phyloP scores from a whole-genome alignment of 2,888 invertebrate genomes.

The Druceiella hillmani region DNA sequence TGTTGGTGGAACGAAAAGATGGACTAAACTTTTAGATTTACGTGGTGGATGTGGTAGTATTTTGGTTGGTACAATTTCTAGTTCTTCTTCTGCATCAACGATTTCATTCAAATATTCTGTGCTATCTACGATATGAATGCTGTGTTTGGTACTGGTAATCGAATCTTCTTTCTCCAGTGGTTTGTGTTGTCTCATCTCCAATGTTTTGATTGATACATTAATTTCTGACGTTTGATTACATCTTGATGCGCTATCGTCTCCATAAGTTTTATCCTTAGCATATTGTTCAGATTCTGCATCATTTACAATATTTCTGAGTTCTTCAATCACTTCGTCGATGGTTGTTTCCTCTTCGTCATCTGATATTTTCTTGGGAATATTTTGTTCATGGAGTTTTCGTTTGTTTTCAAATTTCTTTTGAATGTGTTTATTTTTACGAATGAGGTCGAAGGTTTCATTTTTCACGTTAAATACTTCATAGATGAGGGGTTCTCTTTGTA shows the following conservation, averaged over 20 bases:
- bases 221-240: slow-evolving; percentile 44
- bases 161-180: slow-evolving; percentile 48
- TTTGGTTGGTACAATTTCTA: slow-evolving; percentile 71
- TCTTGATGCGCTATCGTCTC: slow-evolving; percentile 36
- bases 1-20: slow-evolving; percentile 58
- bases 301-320: slow-evolving; percentile 77
- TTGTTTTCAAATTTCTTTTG: slow-evolving; percentile 39
- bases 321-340: slow-evolving; percentile 84
- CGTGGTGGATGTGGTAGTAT: slow-evolving; percentile 78
- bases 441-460: slow-evolving; percentile 50
- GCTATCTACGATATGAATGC: slow-evolving; percentile 44
- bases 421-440: slow-evolving; percentile 40
- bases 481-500: slow-evolving; percentile 54
- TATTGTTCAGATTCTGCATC: slow-evolving; percentile 71
- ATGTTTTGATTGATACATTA: slow-evolving; percentile 35
- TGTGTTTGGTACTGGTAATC: slow-evolving; percentile 49
- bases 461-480: slow-evolving; percentile 57
- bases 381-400: slow-evolving; percentile 31
- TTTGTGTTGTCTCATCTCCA: slow-evolving; percentile 36
- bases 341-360: slow-evolving; percentile 74
- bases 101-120: slow-evolving; percentile 47
- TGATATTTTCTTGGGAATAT: slow-evolving; percentile 35
- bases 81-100: slow-evolving; percentile 50
- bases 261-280: slow-evolving; percentile 37
- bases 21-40: slow-evolving; percentile 65